Percentiles rank a stretch among this genome's conserved stretches.
Conservation (phyloP, 2,888 invertebrate species). For the Aproaerema taeniolella region DNA sequence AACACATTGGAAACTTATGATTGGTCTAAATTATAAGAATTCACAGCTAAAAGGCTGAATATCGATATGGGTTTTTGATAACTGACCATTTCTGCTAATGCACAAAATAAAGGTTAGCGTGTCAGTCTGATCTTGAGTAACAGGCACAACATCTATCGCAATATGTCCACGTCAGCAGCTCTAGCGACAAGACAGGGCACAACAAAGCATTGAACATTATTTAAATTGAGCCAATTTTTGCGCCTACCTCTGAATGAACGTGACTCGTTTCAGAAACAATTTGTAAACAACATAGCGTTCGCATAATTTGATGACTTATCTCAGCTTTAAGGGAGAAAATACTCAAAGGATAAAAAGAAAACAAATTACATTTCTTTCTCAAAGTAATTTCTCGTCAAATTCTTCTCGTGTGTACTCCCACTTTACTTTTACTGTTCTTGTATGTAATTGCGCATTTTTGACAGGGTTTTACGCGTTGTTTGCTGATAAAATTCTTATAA, state of each 20-base stretch:
- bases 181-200: conserved; percentile 18
- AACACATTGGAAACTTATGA: no score
- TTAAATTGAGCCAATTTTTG: conserved; percentile 48
- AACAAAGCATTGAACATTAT: conserved; percentile 34
- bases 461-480: not conserved
- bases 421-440: conserved; percentile 7
- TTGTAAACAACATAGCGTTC: conserved; percentile 50
- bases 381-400: conserved; percentile 10
- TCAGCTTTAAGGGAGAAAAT: conserved; percentile 38
- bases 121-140: no score
- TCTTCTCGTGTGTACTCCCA: conserved; percentile 1
- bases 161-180: not conserved
- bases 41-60: no score
- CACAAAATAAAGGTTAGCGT: no score
- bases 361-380: conserved; percentile 6
- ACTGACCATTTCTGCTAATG: no score
- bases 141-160: not conserved
- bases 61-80: no score
- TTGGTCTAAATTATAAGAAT: no score
- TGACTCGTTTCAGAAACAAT: conserved; percentile 53
- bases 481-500: not conserved
- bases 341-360: conserved; percentile 31
- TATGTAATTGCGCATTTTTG: conserved; percentile 4
- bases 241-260: conserved; percentile 37
- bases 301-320: conserved; percentile 58